Evolutionary conservation across 2,113 vertebrate genomes (phyloP), one percentile per base, ranked within the genome.

Genomic region (Phrynosoma blainvillii): DNA sequence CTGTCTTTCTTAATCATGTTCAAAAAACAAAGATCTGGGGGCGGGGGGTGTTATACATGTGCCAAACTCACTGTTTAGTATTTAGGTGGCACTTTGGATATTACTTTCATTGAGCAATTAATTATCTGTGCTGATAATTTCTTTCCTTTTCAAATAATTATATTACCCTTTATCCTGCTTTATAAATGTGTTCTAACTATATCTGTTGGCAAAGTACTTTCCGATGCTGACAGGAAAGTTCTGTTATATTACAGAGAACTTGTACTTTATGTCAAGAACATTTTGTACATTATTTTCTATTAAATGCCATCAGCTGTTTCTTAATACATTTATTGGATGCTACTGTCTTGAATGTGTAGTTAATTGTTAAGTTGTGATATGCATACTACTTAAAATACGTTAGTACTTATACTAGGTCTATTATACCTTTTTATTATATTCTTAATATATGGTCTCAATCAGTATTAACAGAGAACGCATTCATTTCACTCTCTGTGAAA

Each of bases 281-380:
- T 25, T 40, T 68, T 56, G 42, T 85, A 68, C 32, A 27, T 77
- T 75, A 76, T 40, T 68, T 76, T 75, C 42, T 40, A 40, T 68
- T n/a, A 76, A 89, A 68, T 84, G 20, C 66, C 36, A 74, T 20
- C 82, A 84, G 13, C 16, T 82, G 23, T 54, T 11, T 54, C n/a
- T 25, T 56, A 82, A 68, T 68, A 70, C n/a, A 81, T 85, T 40
- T 86, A 76, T 82, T 68, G n/a, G 32, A 40, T 16, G 73, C 71
- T 40, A 75, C 47, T 85, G 71, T 82, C 78, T 82, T 82, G 73
- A 14, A 54, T 89, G 59, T 75, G 7, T 76, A 42, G 56, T 81
- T 56, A 82, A 85, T 89, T 66, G 10, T 75, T 54, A 76, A 56
- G 42, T 68, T 81, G 40, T 85, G 68, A 81, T 40, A 14, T 36